Evolutionary conservation across 2,797 vertebrate species (phyloP).

Genomic region (Rhodeus uyekii): DNA sequence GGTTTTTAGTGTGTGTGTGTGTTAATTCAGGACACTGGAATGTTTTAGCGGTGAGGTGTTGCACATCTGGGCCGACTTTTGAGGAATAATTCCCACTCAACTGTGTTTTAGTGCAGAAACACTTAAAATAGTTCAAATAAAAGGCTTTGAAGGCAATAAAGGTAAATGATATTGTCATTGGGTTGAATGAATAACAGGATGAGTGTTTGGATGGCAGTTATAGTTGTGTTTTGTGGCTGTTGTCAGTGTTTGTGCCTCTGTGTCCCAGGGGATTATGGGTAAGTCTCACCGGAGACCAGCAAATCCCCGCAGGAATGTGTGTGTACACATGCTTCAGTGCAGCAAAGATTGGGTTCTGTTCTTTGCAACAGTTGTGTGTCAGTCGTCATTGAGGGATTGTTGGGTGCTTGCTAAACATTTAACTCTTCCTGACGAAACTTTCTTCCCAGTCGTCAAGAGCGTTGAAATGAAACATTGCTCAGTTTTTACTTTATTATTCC

Average conservation of each 20-base stretch:
- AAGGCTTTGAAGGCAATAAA: neutral
- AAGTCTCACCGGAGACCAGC: constrained; percentile 71
- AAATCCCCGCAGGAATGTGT: constrained; percentile 78
- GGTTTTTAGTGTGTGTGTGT: constrained; percentile 28
- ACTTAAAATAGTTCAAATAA: neutral
- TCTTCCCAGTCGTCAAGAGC: neutral
- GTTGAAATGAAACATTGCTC: no score
- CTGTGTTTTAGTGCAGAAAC: constrained; percentile 2
- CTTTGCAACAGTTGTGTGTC: neutral
- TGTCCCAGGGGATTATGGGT: constrained; percentile 49
- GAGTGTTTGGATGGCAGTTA: constrained; percentile 48
- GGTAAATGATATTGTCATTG: neutral
- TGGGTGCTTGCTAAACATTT: neutral
- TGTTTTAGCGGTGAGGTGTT: constrained; percentile 37
- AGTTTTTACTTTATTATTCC: neutral
- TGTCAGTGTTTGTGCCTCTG: constrained; percentile 35
- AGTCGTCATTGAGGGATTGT: neutral
- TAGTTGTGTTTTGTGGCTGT: neutral
- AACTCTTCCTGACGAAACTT: neutral
- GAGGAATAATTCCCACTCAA: neutral
- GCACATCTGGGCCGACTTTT: neutral
- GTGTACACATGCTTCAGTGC: constrained; percentile 53
- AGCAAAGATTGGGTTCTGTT: neutral
- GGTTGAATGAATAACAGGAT: neutral
- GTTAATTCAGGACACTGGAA: constrained; percentile 33